Percentiles rank a stretch among this genome's conserved stretches.
Evolutionary conservation across 1,140 invertebrate species (phyloP).

Genomic region (Cataglyphis hispanica): DNA sequence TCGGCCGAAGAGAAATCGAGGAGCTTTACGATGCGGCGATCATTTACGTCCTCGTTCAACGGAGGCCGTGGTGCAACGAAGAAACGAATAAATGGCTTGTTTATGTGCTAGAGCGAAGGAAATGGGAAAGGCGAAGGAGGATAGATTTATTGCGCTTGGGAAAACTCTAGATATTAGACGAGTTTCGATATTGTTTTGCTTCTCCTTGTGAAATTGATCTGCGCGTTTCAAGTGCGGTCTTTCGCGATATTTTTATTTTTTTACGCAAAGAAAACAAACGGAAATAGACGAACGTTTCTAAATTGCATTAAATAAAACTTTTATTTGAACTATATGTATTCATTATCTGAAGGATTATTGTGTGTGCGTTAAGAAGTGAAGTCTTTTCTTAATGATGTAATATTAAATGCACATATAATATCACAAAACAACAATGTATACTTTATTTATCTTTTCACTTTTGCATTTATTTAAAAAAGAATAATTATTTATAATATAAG

Average conservation of each 20-base stretch:
- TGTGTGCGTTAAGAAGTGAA: neutral
- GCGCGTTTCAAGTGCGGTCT: neutral
- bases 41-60: conserved; percentile 52
- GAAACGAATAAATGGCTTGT: conserved; percentile 64
- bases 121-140: conserved; percentile 10
- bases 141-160: conserved; percentile 39
- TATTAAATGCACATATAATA: neutral
- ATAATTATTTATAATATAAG: neutral
- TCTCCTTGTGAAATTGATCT: conserved; percentile 50
- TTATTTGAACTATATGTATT: neutral
- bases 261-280: neutral
- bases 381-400: neutral
- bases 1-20: neutral
- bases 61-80: neutral
- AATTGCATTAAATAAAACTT: conserved; percentile 1
- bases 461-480: neutral
- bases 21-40: conserved; percentile 59
- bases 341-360: neutral
- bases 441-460: neutral
- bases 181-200: conserved; percentile 60
- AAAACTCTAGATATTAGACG: conserved; percentile 60
- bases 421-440: neutral
- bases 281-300: neutral
- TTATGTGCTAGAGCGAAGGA: conserved; percentile 54
- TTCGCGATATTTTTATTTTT: conserved; percentile 7